Evolutionary conservation across 1,140 invertebrate species (phyloP).

Genomic region (Bombus terrestris): DNA sequence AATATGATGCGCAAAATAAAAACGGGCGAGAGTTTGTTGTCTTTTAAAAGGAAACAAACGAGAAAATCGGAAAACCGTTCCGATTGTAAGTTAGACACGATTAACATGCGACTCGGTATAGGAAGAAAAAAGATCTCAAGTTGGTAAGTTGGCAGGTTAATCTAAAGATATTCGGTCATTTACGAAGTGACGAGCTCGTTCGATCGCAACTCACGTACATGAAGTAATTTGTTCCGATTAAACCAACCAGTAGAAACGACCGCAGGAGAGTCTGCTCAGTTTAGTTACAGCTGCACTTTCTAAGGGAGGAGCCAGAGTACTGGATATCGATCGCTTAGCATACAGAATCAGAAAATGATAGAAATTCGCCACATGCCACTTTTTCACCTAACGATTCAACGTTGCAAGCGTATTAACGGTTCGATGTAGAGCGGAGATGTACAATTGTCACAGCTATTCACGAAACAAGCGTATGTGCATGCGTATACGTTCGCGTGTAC

Average conservation of each 20-base stretch:
- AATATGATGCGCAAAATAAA: too few species aligned
- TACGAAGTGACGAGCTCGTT: conserved; percentile 57
- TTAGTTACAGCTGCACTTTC: conserved; percentile 45
- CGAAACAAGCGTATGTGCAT: too few species aligned
- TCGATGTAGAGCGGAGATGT: too few species aligned
- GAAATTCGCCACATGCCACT: conserved; percentile 15
- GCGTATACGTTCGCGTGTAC: too few species aligned
- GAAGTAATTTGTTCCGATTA: conserved; percentile 75
- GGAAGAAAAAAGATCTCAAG: neutral
- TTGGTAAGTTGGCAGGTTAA: conserved; percentile 32
- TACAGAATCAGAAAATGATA: conserved; percentile 25
- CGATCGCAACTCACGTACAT: conserved; percentile 66
- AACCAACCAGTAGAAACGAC: conserved; percentile 52
- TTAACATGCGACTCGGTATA: neutral
- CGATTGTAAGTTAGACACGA: neutral
- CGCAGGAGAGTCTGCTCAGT: conserved; percentile 48
- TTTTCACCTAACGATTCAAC: neutral
- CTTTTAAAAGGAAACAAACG: too few species aligned
- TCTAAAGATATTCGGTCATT: conserved; percentile 53
- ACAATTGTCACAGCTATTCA: too few species aligned
- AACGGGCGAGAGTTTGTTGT: too few species aligned
- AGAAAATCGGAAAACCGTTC: neutral
- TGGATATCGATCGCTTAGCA: conserved; percentile 32
- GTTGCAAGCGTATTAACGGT: neutral
- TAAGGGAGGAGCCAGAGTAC: conserved; percentile 32